Evolutionary conservation across 2,888 invertebrate species (phyloP).

Genomic region (Stenchaetothrips biformis): DNA sequence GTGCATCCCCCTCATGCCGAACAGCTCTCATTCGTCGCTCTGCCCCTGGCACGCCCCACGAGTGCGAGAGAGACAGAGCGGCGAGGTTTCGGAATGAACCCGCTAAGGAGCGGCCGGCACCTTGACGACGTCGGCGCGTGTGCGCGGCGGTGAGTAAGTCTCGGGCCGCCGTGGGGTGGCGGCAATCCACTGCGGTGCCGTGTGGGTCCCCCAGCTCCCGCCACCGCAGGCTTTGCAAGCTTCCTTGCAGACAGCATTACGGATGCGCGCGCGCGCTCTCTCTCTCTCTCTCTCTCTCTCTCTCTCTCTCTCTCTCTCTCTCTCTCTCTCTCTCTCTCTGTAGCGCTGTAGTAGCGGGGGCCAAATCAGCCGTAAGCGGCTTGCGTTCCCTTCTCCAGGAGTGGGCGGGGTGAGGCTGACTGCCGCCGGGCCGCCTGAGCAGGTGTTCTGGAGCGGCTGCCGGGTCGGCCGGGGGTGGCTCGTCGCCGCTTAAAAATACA

Average conservation of each 20-base stretch:
- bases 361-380: constrained; percentile 15
- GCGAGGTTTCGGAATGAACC: no score
- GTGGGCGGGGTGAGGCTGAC: background rate
- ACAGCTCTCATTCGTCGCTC: no score
- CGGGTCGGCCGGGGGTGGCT: background rate
- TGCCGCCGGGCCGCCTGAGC: no score
- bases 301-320: background rate
- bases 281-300: background rate
- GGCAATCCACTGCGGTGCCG: background rate
- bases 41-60: no score
- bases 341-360: background rate
- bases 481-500: no score
- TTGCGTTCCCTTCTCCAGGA: background rate
- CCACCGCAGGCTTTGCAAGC: background rate
- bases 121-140: no score
- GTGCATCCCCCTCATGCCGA: no score
- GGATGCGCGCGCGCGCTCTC: background rate
- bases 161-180: no score
- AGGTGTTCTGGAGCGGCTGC: background rate
- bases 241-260: background rate
- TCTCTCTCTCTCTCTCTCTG: background rate
- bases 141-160: no score
- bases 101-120: no score
- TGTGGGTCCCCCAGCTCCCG: background rate
- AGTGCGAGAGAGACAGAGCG: no score